These are phyloP conservation scores for Poeciliopsis prolifica DNA, from an alignment of 2,113 vertebrate species.

Conservation along the genomic window DNA sequence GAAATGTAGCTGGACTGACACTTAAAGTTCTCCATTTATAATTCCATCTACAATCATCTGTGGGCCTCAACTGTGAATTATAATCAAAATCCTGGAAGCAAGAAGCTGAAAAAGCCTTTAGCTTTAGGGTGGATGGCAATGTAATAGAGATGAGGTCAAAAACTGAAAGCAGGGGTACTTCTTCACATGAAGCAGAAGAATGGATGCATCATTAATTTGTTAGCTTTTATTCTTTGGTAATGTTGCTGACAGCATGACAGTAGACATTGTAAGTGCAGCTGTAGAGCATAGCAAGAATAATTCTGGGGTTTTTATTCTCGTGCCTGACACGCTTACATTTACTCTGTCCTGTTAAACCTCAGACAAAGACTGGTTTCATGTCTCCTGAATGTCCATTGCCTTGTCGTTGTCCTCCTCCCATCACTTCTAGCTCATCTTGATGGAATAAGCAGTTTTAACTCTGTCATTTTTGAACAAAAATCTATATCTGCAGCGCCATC, in stretches of 20 bases:
- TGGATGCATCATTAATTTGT: not conserved
- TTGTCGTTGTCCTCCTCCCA: conserved; percentile 35
- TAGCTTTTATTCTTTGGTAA: not conserved
- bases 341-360: conserved; percentile 11
- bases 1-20: not conserved
- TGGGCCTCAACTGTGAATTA: not conserved
- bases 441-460: conserved; percentile 15
- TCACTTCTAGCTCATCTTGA: conserved; percentile 17
- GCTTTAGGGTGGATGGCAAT: not conserved
- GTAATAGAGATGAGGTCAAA: not conserved
- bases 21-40: not conserved
- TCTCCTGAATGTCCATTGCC: conserved; percentile 12
- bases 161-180: not conserved
- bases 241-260: conserved; percentile 1
- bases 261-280: conserved; percentile 9
- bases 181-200: not conserved
- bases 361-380: conserved; percentile 45
- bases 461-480: not conserved
- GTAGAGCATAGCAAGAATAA: conserved; percentile 10
- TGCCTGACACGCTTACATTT: conserved; percentile 30
- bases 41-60: not conserved
- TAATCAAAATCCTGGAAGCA: not conserved
- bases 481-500: not conserved
- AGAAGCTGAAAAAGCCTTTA: not conserved
- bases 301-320: conserved; percentile 16